These are phyloP conservation scores for Scolanthus callimorphus DNA, from an alignment of 92 coral and sea anemone genomes.

Conservation along the genomic window DNA sequence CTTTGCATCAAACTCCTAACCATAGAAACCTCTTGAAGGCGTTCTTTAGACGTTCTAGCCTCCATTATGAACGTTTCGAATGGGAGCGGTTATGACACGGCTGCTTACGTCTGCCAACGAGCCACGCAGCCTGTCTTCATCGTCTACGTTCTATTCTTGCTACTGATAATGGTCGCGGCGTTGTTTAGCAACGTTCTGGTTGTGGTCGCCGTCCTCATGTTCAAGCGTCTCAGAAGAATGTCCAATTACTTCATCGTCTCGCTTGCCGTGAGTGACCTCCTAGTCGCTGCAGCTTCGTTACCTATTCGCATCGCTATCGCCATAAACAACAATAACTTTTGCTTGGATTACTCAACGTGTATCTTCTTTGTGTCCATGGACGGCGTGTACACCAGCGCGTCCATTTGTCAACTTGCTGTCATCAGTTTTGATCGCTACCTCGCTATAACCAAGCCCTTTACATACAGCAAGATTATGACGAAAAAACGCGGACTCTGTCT, in stretches of 20 bases:
- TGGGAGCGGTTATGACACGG: too few species aligned
- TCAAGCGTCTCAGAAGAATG: constrained; percentile 74
- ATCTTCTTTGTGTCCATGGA: constrained; percentile 68
- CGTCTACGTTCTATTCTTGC: constrained; percentile 54
- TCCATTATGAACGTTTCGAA: too few species aligned
- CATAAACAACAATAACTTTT: constrained; percentile 80
- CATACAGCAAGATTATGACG: constrained; percentile 66
- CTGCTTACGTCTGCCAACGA: constrained; percentile 44
- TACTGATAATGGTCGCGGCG: constrained; percentile 67
- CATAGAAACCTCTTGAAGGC: too few species aligned
- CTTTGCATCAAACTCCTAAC: too few species aligned
- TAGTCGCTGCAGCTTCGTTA: constrained; percentile 53
- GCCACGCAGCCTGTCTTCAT: constrained; percentile 42
- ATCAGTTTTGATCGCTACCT: constrained; percentile 88
- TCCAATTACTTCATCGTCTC: too few species aligned
- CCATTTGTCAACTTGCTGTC: constrained; percentile 81
- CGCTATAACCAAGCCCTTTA: constrained; percentile 86
- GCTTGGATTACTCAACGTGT: constrained; percentile 67
- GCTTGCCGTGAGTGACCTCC: constrained; percentile 82
- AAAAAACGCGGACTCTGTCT: constrained; percentile 60
- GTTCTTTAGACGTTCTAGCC: too few species aligned
- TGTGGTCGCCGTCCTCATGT: constrained; percentile 67
- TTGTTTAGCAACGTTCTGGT: constrained; percentile 81
- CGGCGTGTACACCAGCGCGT: constrained; percentile 64
- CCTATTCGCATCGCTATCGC: constrained; percentile 80